These are phyloP conservation scores for Nasua narica DNA, from an alignment of 2,797 vertebrate genomes.

Conservation along the genomic window DNA sequence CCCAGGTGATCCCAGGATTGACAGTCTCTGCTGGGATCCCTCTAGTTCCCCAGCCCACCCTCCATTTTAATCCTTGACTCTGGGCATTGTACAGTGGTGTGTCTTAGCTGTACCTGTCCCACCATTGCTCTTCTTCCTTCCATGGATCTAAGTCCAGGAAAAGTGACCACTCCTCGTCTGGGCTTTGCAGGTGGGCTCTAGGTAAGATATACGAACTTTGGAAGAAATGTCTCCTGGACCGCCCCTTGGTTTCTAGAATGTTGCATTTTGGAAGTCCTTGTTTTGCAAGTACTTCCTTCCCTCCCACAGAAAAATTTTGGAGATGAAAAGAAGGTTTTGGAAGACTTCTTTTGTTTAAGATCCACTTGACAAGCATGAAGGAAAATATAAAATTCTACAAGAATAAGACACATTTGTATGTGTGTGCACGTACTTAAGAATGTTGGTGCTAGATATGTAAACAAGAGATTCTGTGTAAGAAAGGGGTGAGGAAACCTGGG, in stretches of 20 bases:
- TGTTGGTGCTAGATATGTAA: not conserved
- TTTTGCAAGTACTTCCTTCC: not conserved
- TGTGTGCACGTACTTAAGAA: not conserved
- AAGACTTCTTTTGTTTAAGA: not conserved
- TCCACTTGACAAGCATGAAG: not conserved
- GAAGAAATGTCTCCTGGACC: fast-evolving
- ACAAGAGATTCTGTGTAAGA: not conserved
- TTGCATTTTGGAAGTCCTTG: not conserved
- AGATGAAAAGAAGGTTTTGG: not conserved
- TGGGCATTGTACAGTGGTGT: fast-evolving
- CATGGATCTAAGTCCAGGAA: not conserved
- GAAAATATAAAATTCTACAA: not conserved
- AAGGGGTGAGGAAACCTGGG: not conserved
- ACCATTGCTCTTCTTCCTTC: not conserved
- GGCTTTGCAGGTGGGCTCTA: not conserved
- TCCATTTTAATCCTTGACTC: not conserved
- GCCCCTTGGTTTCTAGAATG: not conserved
- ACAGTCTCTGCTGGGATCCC: not conserved
- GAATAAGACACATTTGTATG: not conserved
- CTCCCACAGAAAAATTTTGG: not conserved
- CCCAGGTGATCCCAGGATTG: not conserved
- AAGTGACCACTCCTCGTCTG: not conserved
- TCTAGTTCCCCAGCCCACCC: not conserved
- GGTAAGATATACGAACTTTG: not conserved
- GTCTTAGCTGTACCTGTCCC: not conserved